Evolutionary conservation across 2,888 invertebrate species (phyloP), one percentile per base, ranked within the genome.

Genomic region (Hydrotaea diabolus): DNA sequence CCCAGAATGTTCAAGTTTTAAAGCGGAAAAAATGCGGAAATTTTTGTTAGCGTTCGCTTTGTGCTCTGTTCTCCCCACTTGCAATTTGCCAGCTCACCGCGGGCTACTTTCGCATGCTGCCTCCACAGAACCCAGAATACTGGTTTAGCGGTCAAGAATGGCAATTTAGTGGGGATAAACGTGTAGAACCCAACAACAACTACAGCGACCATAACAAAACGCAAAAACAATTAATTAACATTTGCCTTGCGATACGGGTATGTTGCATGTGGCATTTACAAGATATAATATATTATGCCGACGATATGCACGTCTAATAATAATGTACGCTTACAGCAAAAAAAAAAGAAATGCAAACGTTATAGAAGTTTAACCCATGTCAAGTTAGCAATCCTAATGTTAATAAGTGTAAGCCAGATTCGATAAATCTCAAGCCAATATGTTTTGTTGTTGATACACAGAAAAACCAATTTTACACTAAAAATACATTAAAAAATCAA

Each of bases 181-280:
- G 57, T 1, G 5, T 23, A 11, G 57, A 23, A 59, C 21, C 19
- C 19, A 39, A 3, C 19, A 55, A 55, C 17, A 21, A 13, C 23
- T 1, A 23, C 11, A 57, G 23, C 57, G 15, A 57, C 57, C 21
- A 57, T 2, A 21, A 23, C 7, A 57, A 57, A 59, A n/a, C 3
- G 21, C 55, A 49, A 73, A 46, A 55, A 39, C 39, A 64, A 69
- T 36, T 74, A 57, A 66, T 64, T 73, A 23, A 64, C 49, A 71
- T 76, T 74, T 66, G 43, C 62, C 43, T 55, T 80, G 76, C 74
- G 79, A 71, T 73, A 75, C 59, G 69, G 69, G 66, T 74, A 82
- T 36, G 85, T 81, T 79, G 75, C 78, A 85, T 73, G 76, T 77
- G 69, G 59, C 85, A 79, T 73, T 79, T 75, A 79, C 78, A 81